A percentile compares a stretch with the other conserved stretches of the same genome.
phyloP scores from a whole-genome alignment of 2,113 vertebrate species.

The Entomyzon cyanotis region DNA sequence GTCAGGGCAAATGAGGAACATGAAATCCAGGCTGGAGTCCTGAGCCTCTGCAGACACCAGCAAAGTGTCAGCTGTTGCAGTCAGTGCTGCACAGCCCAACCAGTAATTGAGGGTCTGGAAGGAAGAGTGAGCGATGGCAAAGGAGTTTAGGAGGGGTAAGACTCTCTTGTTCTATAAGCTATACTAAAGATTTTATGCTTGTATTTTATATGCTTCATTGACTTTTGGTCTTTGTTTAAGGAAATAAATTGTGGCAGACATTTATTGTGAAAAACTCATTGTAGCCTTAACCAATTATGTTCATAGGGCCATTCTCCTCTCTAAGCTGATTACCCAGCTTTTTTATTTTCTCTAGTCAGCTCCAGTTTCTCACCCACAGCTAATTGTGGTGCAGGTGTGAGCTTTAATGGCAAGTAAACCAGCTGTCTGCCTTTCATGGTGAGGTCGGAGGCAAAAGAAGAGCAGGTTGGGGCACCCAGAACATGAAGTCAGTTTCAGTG shows the following conservation, averaged over 20 bases:
- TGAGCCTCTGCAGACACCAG: not conserved
- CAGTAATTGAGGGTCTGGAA: not conserved
- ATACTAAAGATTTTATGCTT: not conserved
- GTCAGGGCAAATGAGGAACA: not conserved
- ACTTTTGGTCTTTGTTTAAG: not conserved
- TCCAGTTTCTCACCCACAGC: not conserved
- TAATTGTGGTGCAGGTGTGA: not conserved
- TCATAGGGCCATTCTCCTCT: not conserved
- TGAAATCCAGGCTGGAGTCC: not conserved
- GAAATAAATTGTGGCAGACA: not conserved
- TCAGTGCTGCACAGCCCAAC: rapidly evolving
- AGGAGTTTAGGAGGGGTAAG: not conserved
- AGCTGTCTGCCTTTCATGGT: not conserved
- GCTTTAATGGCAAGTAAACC: not conserved
- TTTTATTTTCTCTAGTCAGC: not conserved
- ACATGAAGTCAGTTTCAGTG: not conserved
- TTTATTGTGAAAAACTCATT: not conserved
- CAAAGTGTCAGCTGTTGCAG: not conserved
- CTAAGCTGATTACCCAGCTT: not conserved
- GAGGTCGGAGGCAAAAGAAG: not conserved
- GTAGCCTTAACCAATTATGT: not conserved
- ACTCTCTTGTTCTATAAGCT: not conserved
- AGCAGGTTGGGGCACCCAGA: not conserved
- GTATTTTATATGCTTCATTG: not conserved
- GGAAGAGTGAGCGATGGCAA: not conserved